These are phyloP conservation scores for Ptyas mucosa DNA, from an alignment of 2,113 vertebrate species.

Conservation along the genomic window DNA sequence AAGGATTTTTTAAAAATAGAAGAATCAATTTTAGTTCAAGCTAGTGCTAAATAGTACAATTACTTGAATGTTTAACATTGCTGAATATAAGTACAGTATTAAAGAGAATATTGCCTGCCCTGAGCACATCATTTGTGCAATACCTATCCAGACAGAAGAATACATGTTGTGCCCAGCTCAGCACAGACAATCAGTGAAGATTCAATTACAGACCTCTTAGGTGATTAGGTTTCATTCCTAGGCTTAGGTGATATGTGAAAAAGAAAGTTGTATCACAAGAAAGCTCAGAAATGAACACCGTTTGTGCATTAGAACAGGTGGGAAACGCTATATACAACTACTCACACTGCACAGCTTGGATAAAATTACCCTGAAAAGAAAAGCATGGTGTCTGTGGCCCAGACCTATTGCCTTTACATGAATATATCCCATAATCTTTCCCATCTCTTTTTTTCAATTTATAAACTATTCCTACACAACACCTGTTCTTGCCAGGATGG, in stretches of 20 bases:
- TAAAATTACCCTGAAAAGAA: conserved; percentile 16
- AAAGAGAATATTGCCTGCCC: conserved; percentile 3
- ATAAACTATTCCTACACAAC: neutral
- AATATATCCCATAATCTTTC: neutral
- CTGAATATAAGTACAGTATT: neutral
- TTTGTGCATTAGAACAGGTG: conserved; percentile 23
- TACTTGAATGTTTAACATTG: neutral
- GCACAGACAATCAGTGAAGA: conserved; percentile 2
- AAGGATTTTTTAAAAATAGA: neutral
- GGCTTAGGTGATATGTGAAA: neutral
- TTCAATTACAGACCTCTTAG: conserved; percentile 7
- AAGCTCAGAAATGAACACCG: neutral
- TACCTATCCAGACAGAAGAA: conserved; percentile 5
- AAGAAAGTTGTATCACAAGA: neutral
- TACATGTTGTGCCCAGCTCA: neutral
- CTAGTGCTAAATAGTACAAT: neutral
- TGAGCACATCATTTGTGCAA: neutral
- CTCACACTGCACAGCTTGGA: conserved; percentile 4
- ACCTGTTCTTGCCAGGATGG: neutral
- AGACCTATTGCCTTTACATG: neutral
- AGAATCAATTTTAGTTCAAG: neutral
- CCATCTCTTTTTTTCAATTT: neutral
- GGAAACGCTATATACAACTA: conserved; percentile 11
- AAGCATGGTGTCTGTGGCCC: neutral
- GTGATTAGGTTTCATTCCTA: conserved; percentile 7